Conservation (phyloP, 2,113 vertebrate genomes). For the Jacana jacana region DNA sequence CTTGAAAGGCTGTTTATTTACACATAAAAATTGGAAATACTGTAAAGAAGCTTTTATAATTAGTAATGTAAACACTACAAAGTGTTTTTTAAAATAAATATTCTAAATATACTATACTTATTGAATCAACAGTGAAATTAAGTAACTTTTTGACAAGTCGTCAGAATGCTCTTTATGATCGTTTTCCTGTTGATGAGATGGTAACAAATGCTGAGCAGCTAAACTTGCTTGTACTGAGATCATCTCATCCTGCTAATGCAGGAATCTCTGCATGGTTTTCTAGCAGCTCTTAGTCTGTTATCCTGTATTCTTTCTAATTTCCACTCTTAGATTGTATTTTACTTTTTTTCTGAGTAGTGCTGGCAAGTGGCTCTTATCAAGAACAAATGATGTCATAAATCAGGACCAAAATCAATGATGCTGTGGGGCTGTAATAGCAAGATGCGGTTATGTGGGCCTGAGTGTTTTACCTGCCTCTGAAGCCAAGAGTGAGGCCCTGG, state of each 20-base stretch:
- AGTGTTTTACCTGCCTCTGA: slow-evolving; percentile 44
- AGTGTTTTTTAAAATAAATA: slow-evolving; percentile 3
- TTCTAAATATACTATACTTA: background rate
- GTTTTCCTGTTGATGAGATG: background rate
- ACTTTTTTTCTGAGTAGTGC: slow-evolving; percentile 41
- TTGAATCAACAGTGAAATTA: background rate
- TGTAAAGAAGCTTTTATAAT: background rate
- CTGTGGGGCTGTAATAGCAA: slow-evolving; percentile 35
- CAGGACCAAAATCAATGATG: slow-evolving; percentile 59
- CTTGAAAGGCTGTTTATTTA: slow-evolving; percentile 19
- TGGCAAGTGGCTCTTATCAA: slow-evolving; percentile 60
- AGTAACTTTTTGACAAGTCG: background rate
- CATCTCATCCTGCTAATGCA: background rate
- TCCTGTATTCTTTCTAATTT: slow-evolving; percentile 49
- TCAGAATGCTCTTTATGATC: background rate
- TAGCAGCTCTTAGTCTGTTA: background rate
- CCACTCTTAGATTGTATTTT: slow-evolving; percentile 54
- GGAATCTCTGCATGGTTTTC: slow-evolving; percentile 9
- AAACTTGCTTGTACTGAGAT: background rate
- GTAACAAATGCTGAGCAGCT: background rate
- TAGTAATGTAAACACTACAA: slow-evolving; percentile 10
- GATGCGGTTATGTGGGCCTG: slow-evolving; percentile 22
- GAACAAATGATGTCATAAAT: slow-evolving; percentile 69
- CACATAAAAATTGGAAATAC: background rate
- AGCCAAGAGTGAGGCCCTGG: slow-evolving; percentile 27